These are phyloP conservation scores for Lucifuga dentata DNA, from an alignment of 2,113 vertebrate genomes.

Conservation along the genomic window DNA sequence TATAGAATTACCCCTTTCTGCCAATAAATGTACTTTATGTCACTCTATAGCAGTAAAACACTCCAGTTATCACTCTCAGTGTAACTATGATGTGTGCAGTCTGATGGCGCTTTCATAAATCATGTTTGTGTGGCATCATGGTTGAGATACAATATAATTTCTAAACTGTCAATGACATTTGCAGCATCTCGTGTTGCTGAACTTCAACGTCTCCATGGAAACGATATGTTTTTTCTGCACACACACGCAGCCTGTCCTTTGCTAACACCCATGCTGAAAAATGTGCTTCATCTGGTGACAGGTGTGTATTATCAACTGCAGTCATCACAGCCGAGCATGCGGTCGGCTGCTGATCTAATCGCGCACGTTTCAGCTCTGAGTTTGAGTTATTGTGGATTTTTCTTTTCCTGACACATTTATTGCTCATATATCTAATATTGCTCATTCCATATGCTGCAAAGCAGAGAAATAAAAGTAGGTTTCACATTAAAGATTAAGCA, in stretches of 20 bases:
- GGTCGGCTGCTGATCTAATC: not conserved
- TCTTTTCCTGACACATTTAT: not conserved
- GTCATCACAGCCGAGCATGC: not conserved
- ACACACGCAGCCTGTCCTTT: slow-evolving; percentile 5
- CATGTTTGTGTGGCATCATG: slow-evolving; percentile 13
- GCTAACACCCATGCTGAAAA: not conserved
- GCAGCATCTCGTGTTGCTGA: not conserved
- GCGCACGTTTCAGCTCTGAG: not conserved
- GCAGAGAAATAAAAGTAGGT: not conserved
- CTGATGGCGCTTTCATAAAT: slow-evolving; percentile 24
- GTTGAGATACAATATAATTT: slow-evolving; percentile 12
- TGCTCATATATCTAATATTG: not conserved
- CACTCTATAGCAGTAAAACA: slow-evolving; percentile 35
- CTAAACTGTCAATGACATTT: slow-evolving; percentile 33
- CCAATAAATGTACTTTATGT: slow-evolving; percentile 33
- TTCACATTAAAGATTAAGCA: not conserved
- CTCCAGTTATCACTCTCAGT: slow-evolving; percentile 38
- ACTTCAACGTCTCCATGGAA: slow-evolving; percentile 35
- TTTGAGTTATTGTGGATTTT: not conserved
- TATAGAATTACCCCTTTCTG: slow-evolving; percentile 6
- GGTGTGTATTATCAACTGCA: slow-evolving; percentile 9
- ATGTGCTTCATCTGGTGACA: slow-evolving; percentile 18
- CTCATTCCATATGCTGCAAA: not conserved
- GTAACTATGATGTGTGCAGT: slow-evolving; percentile 43
- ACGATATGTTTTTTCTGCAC: slow-evolving; percentile 25